These are phyloP conservation scores for Acrobasis consociella DNA, from an alignment of 2,888 invertebrate genomes.

Conservation along the genomic window DNA sequence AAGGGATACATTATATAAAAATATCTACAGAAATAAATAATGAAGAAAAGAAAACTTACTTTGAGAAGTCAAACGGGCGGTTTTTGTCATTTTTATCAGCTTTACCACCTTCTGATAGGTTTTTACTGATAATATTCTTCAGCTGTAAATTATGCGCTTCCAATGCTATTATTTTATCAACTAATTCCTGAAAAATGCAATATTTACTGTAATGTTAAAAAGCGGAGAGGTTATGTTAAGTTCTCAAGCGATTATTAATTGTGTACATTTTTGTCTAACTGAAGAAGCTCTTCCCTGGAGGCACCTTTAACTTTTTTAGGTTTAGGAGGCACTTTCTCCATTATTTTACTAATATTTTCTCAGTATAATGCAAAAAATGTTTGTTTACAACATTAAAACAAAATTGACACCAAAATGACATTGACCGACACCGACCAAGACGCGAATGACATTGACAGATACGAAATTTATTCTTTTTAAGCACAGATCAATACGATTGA, in stretches of 20 bases:
- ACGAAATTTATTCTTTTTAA: too few relatives aligned
- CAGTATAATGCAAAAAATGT: background rate
- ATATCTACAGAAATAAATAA: constrained; percentile 10
- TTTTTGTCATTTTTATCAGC: constrained; percentile 39
- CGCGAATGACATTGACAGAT: background rate
- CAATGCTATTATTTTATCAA: constrained; percentile 86
- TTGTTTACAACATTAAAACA: background rate
- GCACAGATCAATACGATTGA: too few relatives aligned
- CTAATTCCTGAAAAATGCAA: constrained; percentile 82
- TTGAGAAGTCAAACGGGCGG: constrained; percentile 85
- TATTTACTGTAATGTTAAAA: constrained; percentile 16
- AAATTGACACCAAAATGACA: background rate
- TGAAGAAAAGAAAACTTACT: constrained; percentile 55
- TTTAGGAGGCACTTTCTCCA: constrained; percentile 53
- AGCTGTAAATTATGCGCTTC: constrained; percentile 91
- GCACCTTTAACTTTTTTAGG: constrained; percentile 45
- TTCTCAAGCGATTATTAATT: background rate
- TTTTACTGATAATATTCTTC: constrained; percentile 86
- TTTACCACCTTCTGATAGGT: constrained; percentile 46
- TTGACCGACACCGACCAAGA: background rate
- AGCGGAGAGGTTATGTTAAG: constrained; percentile 37
- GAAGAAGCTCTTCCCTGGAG: constrained; percentile 51
- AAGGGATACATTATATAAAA: too few relatives aligned
- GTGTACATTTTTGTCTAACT: constrained; percentile 60
- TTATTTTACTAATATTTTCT: constrained; percentile 26